Evolutionary conservation across 2,113 vertebrate species (phyloP).

Genomic region (Prietella phreatophila): DNA sequence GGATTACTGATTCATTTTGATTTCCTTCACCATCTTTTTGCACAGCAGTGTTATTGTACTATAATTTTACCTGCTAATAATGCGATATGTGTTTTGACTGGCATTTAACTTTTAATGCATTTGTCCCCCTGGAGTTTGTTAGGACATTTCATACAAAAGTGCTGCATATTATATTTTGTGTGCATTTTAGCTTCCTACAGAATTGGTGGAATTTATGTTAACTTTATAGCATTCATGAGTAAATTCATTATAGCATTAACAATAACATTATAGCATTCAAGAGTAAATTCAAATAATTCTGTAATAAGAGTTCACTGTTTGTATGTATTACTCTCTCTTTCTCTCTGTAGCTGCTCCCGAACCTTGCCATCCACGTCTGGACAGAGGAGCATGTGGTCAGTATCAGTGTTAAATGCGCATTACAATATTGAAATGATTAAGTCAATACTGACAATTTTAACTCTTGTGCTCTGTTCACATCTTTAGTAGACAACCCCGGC

Average conservation of each 20-base stretch:
- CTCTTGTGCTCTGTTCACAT: neutral
- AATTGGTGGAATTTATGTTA: constrained; percentile 10
- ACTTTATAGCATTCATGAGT: constrained; percentile 1
- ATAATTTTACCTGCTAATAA: constrained; percentile 15
- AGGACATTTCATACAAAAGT: constrained; percentile 36
- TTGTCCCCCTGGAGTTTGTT: constrained; percentile 34
- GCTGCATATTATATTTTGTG: constrained; percentile 12
- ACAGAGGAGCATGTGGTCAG: constrained; percentile 97
- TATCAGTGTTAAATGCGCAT: constrained; percentile 47
- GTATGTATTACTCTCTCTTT: constrained; percentile 46
- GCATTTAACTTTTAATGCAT: constrained; percentile 16
- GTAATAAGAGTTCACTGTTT: neutral
- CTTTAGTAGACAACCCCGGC: neutral
- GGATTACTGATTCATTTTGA: constrained; percentile 67
- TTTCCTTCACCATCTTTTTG: constrained; percentile 65
- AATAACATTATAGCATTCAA: constrained; percentile 12
- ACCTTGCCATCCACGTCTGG: constrained; percentile 91
- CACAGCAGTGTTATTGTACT: constrained; percentile 60
- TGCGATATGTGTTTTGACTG: constrained; percentile 39
- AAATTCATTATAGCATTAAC: neutral
- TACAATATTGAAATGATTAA: neutral
- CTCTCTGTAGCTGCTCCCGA: constrained; percentile 89
- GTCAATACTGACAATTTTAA: neutral
- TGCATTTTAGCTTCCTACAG: neutral
- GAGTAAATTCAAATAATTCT: neutral